Evolutionary conservation across 2,113 vertebrate genomes (phyloP).

Genomic region (Aphelocoma coerulescens): DNA sequence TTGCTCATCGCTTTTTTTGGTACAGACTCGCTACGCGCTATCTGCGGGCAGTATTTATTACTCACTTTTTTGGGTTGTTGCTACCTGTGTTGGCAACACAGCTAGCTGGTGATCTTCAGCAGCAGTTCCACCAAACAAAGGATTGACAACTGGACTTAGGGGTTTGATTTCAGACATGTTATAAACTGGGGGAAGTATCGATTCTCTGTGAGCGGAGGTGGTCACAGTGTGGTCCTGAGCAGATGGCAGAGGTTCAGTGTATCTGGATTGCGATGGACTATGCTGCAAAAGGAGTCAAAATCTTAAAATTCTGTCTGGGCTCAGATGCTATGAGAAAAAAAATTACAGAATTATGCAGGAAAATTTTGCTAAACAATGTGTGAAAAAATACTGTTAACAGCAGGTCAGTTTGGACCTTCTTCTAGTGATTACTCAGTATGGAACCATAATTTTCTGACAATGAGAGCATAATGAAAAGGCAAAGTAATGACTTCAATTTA

Average conservation of each 20-base stretch:
- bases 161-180: not conserved
- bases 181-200: not conserved
- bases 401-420: not conserved
- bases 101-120: not conserved
- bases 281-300: conserved; percentile 5
- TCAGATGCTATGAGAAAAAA: not conserved
- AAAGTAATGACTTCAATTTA: not conserved
- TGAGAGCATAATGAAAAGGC: not conserved
- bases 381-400: not conserved
- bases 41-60: not conserved
- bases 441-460: not conserved
- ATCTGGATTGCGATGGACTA: not conserved
- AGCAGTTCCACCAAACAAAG: not conserved
- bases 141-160: not conserved
- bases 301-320: not conserved
- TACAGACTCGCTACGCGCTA: not conserved
- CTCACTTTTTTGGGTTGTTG: conserved; percentile 1
- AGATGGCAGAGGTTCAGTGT: not conserved
- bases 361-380: not conserved
- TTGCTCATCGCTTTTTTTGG: fast-evolving
- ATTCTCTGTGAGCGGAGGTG: not conserved
- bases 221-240: not conserved
- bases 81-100: not conserved
- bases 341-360: not conserved
- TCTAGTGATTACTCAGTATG: not conserved